Conservation (phyloP, 2,888 invertebrate genomes). For the Beris chalybata region DNA sequence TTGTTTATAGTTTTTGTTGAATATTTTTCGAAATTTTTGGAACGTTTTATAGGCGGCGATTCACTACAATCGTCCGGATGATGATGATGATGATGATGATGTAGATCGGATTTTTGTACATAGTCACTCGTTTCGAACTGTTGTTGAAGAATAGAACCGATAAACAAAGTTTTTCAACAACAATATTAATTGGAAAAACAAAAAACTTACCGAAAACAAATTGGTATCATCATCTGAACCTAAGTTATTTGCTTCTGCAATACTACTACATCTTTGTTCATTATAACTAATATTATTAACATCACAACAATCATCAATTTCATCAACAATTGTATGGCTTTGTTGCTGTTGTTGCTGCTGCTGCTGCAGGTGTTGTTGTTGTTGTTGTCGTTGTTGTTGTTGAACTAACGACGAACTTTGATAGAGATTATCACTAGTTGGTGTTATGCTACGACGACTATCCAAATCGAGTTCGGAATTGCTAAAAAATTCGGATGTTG, state of each 20-base stretch:
- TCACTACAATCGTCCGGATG: conserved; percentile 38
- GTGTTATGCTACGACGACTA: conserved; percentile 37
- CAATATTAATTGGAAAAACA: neutral
- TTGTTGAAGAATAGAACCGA: neutral
- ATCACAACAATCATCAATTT: conserved; percentile 27
- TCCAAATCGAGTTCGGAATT: conserved; percentile 37
- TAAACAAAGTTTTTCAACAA: conserved; percentile 5
- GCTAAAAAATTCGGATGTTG: conserved; percentile 30
- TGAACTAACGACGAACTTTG: neutral
- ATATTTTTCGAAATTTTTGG: conserved; percentile 38
- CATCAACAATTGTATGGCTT: conserved; percentile 22
- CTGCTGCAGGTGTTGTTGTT: conserved; percentile 9
- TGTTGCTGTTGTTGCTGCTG: conserved; percentile 7
- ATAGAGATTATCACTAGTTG: conserved; percentile 36
- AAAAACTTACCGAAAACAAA: conserved; percentile 33
- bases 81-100: conserved; percentile 20
- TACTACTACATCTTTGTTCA: conserved; percentile 42
- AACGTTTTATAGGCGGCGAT: conserved; percentile 43
- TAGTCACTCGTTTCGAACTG: conserved; percentile 23
- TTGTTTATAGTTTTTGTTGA: conserved; percentile 38
- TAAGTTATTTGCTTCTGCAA: conserved; percentile 19
- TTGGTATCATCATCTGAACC: conserved; percentile 31
- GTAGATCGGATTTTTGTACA: conserved; percentile 15
- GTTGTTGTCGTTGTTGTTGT: conserved; percentile 18
- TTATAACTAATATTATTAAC: conserved; percentile 51